Evolutionary conservation across 2,113 vertebrate species (phyloP).

Genomic region (Catharus fuscescens): DNA sequence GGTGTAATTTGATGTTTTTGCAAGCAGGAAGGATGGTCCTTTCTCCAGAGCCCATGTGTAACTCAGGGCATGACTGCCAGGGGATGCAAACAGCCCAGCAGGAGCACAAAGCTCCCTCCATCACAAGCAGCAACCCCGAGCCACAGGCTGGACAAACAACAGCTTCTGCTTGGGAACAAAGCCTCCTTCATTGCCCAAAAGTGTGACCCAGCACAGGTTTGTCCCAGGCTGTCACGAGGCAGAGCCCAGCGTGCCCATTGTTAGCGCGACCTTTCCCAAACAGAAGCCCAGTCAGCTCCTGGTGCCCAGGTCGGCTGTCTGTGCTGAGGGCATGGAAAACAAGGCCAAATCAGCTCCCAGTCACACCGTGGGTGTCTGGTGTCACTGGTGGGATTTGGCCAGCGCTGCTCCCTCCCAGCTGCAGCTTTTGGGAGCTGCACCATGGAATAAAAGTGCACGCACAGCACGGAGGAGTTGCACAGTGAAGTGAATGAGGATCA

Average conservation of each 20-base stretch:
- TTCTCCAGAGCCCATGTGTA: not conserved
- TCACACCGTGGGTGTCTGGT: not conserved
- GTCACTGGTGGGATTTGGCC: not conserved
- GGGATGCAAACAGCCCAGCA: not conserved
- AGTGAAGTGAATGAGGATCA: fast-evolving
- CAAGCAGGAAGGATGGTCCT: not conserved
- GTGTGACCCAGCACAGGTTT: not conserved
- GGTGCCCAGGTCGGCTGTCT: not conserved
- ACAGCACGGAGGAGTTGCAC: fast-evolving
- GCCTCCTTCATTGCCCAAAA: not conserved
- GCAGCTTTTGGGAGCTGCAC: not conserved
- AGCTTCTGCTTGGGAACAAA: not conserved
- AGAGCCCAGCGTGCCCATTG: not conserved
- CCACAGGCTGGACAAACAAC: not conserved
- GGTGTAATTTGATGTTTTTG: not conserved
- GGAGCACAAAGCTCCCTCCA: not conserved
- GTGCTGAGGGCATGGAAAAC: not conserved
- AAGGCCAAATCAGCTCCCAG: not conserved
- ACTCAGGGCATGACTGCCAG: not conserved
- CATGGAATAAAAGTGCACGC: not conserved
- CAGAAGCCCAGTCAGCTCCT: not conserved
- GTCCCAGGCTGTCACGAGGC: not conserved
- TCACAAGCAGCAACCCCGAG: not conserved
- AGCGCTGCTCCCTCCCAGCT: not conserved
- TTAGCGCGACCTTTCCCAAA: slow-evolving; percentile 4